phyloP scores from a whole-genome alignment of 2,113 vertebrate genomes.

The Dicerorhinus sumatrensis region DNA sequence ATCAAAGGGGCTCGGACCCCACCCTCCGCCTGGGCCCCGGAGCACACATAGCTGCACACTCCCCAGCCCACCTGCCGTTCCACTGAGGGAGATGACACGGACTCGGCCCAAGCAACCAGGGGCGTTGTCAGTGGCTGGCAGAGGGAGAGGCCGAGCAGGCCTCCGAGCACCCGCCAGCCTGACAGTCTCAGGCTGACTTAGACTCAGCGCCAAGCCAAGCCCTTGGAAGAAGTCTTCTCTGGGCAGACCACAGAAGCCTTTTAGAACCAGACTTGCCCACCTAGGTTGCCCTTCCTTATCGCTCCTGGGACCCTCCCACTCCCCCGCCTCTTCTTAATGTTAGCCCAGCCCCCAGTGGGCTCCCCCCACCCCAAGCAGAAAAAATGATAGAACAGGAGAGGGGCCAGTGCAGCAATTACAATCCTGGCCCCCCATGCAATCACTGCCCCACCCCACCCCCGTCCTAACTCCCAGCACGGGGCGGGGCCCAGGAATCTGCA shows the following conservation, averaged over 20 bases:
- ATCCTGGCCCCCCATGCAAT: no score
- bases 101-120: conserved; percentile 2
- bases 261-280: neutral
- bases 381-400: neutral
- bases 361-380: neutral
- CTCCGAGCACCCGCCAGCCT: neutral
- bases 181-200: conserved; percentile 57
- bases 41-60: neutral
- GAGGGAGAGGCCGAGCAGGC: conserved; percentile 38
- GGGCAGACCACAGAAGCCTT: conserved; percentile 43
- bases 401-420: neutral
- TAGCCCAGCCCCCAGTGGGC: neutral
- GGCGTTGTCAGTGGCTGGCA: conserved; percentile 74
- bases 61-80: neutral
- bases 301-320: neutral
- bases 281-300: neutral
- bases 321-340: neutral
- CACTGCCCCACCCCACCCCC: fast-evolving
- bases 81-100: neutral
- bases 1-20: conserved; percentile 85
- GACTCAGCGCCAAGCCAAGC: conserved; percentile 49
- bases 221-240: conserved; percentile 54
- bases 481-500: neutral
- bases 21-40: conserved; percentile 54
- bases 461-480: neutral